Percentiles rank a stretch among this genome's conserved stretches.
These are phyloP conservation scores for Passer montanus DNA, from an alignment of 2,113 vertebrate species.

Conservation along the genomic window DNA sequence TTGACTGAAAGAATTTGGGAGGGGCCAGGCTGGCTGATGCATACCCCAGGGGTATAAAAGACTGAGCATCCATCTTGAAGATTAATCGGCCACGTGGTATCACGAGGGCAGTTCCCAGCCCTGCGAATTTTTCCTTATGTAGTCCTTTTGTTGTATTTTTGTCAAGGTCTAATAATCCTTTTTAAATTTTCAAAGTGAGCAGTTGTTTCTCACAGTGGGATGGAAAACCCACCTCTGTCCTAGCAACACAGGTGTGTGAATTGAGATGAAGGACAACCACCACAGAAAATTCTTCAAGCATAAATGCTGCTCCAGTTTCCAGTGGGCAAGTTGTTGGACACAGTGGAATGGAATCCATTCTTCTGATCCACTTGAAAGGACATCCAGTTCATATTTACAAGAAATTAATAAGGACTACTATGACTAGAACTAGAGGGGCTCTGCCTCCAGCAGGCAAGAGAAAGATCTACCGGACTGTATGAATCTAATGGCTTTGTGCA, in stretches of 20 bases:
- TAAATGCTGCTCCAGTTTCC: neutral
- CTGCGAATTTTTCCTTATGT: no score
- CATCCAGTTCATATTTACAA: neutral
- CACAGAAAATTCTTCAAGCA: neutral
- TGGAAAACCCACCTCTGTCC: no score
- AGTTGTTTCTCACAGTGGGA: no score
- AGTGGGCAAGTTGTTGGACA: neutral
- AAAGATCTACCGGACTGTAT: neutral
- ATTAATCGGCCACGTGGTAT: no score
- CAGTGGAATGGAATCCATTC: neutral
- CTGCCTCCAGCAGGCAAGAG: neutral
- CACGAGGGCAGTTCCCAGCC: no score
- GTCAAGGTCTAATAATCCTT: no score
- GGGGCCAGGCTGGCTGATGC: no score
- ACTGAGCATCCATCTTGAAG: no score
- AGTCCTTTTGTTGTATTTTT: no score
- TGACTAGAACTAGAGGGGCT: neutral
- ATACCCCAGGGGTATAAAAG: no score
- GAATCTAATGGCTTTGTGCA: neutral
- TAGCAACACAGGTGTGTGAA: neutral
- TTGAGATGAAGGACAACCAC: neutral
- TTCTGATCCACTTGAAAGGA: neutral
- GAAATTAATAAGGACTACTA: neutral
- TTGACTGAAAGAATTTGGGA: no score
- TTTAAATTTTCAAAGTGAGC: no score